Base-by-base conservation (phyloP, 30 jellyfish, hydroid and myxozoan genomes). In the Euphysa ruthae region DNA sequence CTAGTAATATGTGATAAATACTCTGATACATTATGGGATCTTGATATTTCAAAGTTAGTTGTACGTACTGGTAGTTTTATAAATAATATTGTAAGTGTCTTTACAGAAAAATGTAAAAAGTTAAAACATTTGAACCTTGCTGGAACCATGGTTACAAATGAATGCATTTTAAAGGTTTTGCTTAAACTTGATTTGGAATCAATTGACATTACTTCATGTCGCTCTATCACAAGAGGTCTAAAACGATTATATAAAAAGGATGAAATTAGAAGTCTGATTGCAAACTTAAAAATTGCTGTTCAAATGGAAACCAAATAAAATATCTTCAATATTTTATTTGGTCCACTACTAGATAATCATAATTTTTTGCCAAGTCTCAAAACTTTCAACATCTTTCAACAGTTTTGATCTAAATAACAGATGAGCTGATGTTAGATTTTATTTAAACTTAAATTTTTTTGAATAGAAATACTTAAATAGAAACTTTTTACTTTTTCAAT, bases 181-280 rank as follows among this genome's bases (percentile, higher is more conserved):
- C 22, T 35, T 10, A 25, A 49, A 25, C 74, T 73, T 16, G 44
- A 49, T 25, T 62, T 82, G 55, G 61, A 43, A 7, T 4, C 68
- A 4, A 61, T 82, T 46, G 35, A 82, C 57, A 49, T 82, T 75
- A 74, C 83, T n/a, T 82, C 94, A 1, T 82, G 94, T 68, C 74
- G 65, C 35, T 82, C 90, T 12, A 34, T 82, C 1, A 63, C 90
- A 27, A 43, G 94, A 35, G 94, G 94, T 6, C 23, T 72, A 10
- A 82, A 82, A 42, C 78, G 75, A 28, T 43, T 29, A 6, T 90
- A 82, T 32, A 58, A 44, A 15, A 42, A 55, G 29, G 24, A 38
- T 22, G 49, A 63, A 25, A 12, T 66, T 2, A 57, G 26, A 3
- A 55, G 25, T 1, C 69, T 78, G 62, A 49, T 78, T 8, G 49